Conservation (phyloP, 37 sponge, comb jelly and placozoan genomes). For the Bolinopsis microptera region DNA sequence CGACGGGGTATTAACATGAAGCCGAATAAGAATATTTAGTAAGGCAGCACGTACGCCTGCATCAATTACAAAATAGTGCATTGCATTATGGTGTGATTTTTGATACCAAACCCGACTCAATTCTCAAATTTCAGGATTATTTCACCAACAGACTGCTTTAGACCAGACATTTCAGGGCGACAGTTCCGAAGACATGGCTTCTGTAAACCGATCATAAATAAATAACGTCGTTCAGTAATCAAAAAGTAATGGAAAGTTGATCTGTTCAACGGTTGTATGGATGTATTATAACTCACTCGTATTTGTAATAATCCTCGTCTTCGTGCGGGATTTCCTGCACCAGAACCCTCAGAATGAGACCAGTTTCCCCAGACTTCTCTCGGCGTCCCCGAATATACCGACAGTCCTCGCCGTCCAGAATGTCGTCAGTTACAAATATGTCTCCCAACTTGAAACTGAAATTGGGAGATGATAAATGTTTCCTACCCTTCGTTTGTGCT, state of each 20-base stretch:
- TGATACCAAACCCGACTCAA: not conserved
- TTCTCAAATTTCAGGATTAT: not conserved
- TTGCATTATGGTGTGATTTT: not conserved
- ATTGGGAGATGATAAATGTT: not conserved
- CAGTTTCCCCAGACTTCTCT: not conserved
- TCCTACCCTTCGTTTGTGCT: too few species aligned
- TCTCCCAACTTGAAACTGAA: slow-evolving; percentile 26
- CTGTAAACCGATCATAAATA: too few species aligned
- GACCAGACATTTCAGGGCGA: not conserved
- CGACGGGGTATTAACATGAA: not conserved
- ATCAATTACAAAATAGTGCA: not conserved
- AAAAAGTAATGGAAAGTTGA: too few species aligned
- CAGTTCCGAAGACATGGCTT: too few species aligned
- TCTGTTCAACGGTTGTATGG: too few species aligned
- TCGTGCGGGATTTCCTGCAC: not conserved
- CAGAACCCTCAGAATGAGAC: not conserved
- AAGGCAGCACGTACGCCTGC: not conserved
- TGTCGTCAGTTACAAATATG: slow-evolving; percentile 11
- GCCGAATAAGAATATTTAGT: not conserved
- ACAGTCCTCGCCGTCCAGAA: slow-evolving; percentile 16
- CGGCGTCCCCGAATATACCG: not conserved
- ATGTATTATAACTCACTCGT: slow-evolving; percentile 35
- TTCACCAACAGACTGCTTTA: not conserved
- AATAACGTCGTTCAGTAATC: too few species aligned
- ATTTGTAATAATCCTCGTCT: slow-evolving; percentile 9